A percentile compares a stretch with the other conserved stretches of the same genome.
These are phyloP conservation scores for Akabosia matsudoensis DNA, from an alignment of 1,140 invertebrate genomes.

Conservation along the genomic window DNA sequence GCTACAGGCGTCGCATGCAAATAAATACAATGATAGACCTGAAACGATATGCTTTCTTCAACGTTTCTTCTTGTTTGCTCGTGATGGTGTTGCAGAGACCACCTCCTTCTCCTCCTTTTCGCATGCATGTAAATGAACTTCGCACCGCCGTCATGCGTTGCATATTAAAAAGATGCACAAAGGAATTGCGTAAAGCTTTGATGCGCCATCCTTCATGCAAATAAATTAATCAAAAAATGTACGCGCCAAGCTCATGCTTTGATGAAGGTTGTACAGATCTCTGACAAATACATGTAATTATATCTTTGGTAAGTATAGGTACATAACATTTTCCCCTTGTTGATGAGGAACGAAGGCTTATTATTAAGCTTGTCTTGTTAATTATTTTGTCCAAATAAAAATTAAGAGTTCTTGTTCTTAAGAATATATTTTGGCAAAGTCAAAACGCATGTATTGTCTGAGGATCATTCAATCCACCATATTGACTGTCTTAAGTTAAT, in stretches of 20 bases:
- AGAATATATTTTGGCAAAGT: neutral
- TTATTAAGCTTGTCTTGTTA: conserved; percentile 11
- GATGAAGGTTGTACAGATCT: neutral
- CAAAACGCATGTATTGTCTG: neutral
- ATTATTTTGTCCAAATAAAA: neutral
- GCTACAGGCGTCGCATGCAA: conserved; percentile 18
- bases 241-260: neutral
- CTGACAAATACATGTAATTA: neutral
- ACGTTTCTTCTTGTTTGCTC: neutral
- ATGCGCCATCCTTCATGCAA: neutral
- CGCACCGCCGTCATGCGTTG: neutral
- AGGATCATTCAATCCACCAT: neutral
- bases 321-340: neutral
- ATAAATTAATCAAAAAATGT: conserved; percentile 15
- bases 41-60: neutral
- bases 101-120: neutral
- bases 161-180: conserved; percentile 5
- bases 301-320: neutral
- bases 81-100: neutral
- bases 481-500: neutral
- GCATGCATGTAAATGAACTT: conserved; percentile 13
- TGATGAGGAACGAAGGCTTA: neutral
- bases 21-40: neutral
- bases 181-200: conserved; percentile 5
- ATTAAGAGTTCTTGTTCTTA: neutral